phyloP scores from a whole-genome alignment of 2,113 vertebrate species.

The Mormyrus iriodes region DNA sequence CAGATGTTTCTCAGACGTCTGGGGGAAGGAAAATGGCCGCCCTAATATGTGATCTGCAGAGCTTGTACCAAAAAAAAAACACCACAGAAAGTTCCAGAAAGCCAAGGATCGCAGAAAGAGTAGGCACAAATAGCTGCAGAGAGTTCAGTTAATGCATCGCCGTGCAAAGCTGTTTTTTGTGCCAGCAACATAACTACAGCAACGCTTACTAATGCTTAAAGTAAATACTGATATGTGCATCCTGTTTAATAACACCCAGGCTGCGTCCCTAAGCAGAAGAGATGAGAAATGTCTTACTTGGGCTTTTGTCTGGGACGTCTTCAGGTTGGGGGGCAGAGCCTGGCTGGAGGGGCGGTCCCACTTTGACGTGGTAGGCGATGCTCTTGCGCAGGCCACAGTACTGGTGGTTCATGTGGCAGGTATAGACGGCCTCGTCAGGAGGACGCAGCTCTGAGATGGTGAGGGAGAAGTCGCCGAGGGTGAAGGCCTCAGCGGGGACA shows the following conservation, averaged over 20 bases:
- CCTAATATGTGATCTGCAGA: not conserved
- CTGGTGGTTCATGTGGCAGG: constrained; percentile 91
- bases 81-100: not conserved
- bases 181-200: not conserved
- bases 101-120: not conserved
- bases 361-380: constrained; percentile 71
- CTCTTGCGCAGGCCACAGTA: constrained; percentile 91
- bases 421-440: constrained; percentile 79
- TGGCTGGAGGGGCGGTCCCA: constrained; percentile 51
- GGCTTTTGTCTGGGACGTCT: constrained; percentile 25
- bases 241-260: not conserved
- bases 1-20: not conserved
- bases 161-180: not conserved
- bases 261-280: not conserved
- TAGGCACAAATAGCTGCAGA: not conserved
- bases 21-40: not conserved
- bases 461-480: constrained; percentile 83
- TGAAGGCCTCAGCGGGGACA: constrained; percentile 70
- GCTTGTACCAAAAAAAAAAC: not conserved
- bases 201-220: not conserved
- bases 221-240: not conserved
- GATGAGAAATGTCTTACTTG: constrained; percentile 47
- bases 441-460: constrained; percentile 61
- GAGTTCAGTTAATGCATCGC: not conserved
- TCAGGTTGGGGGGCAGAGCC: constrained; percentile 30